Evolutionary conservation across 2,888 invertebrate genomes (phyloP).

Genomic region (Andricus curvator): DNA sequence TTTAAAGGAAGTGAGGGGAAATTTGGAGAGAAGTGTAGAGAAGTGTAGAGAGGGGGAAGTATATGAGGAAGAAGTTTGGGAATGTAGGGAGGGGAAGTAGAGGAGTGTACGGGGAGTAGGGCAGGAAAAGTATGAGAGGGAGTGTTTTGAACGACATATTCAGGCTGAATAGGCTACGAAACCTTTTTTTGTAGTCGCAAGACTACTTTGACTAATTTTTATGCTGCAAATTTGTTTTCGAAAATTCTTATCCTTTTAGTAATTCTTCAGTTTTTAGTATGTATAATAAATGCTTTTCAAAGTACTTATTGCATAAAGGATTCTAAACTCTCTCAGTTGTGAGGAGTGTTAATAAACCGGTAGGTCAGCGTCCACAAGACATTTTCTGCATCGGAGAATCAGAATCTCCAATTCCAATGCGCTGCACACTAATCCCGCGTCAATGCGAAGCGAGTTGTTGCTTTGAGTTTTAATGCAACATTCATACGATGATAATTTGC

Average conservation of each 20-base stretch:
- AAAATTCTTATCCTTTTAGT: background rate
- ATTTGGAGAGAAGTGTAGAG: no score
- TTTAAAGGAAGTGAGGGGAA: no score
- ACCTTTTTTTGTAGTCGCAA: no score
- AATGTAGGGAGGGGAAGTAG: no score
- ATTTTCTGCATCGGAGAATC: background rate
- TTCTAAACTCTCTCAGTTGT: conserved; percentile 1
- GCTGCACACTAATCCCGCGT: background rate
- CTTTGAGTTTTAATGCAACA: conserved; percentile 12
- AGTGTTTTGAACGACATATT: no score
- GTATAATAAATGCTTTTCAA: background rate
- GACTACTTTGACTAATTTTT: no score
- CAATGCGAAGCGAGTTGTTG: background rate
- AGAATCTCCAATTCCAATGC: conserved; percentile 11
- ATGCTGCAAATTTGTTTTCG: background rate
- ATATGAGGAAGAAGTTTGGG: no score
- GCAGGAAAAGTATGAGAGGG: no score
- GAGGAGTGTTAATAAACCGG: conserved; percentile 1
- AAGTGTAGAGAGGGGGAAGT: no score
- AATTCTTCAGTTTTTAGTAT: background rate
- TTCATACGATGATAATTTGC: conserved; percentile 28
- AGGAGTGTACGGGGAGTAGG: no score
- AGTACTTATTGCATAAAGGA: background rate
- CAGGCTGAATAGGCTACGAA: no score
- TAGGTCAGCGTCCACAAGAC: background rate